These are phyloP conservation scores for Meta bourneti DNA, from an alignment of 2,888 invertebrate species.

Conservation along the genomic window DNA sequence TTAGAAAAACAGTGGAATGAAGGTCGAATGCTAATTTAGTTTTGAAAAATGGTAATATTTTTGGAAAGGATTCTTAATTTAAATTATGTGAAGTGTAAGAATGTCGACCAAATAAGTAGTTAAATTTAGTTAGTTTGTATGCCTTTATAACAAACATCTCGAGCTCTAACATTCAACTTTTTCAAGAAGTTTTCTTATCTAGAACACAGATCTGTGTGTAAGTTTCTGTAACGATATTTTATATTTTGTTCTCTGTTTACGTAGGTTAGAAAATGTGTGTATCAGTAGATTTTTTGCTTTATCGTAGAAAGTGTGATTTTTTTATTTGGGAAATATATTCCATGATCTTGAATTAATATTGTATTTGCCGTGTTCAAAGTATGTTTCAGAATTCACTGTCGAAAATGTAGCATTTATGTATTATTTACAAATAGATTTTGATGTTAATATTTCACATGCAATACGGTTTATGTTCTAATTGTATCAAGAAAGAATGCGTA, in stretches of 20 bases:
- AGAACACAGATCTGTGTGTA: background rate
- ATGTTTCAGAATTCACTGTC: background rate
- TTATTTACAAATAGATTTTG: constrained; percentile 3
- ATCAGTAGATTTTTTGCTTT: background rate
- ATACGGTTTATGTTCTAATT: constrained; percentile 37
- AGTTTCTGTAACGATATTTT: background rate
- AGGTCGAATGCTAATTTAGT: too few species aligned
- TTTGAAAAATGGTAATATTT: background rate
- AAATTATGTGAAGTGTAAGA: background rate
- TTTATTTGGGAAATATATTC: background rate
- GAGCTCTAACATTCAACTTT: background rate
- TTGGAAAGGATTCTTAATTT: background rate
- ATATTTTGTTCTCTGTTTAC: background rate
- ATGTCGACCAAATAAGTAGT: background rate
- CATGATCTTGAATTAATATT: background rate
- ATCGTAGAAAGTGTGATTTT: background rate
- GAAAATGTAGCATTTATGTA: constrained; percentile 12
- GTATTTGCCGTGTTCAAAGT: background rate
- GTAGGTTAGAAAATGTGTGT: background rate
- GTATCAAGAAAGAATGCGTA: constrained; percentile 13
- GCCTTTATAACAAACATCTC: background rate
- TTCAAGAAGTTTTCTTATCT: background rate
- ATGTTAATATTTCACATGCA: constrained; percentile 45
- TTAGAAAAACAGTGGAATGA: too few species aligned
- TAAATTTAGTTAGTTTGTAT: background rate